Evolutionary conservation across 2,113 vertebrate species (phyloP), one percentile per base, ranked within the genome.

Genomic region (Lepus timidus): DNA sequence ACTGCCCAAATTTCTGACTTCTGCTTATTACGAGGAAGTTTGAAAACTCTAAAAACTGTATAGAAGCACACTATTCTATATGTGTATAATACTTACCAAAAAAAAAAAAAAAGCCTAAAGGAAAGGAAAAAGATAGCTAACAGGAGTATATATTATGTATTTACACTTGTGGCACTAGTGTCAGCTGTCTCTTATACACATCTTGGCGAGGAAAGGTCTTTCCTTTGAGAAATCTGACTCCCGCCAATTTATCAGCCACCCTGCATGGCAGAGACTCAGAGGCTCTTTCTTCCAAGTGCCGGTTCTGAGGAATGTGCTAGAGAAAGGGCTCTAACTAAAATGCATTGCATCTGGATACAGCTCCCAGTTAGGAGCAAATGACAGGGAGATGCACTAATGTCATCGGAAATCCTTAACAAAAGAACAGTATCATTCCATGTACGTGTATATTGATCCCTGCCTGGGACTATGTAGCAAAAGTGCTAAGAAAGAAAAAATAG

Each of bases 1-100:
- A 55, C 88, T 52, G 16, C 6, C 62, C 36, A 52, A 11, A n/a
- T 78, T 64, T 33, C 36, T 88, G 23, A 81, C 67, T 92, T 92
- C 31, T 95, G 23, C 13, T 87, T 93, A 81, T 81, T 51, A 79
- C n/a, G 49, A 84, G 44, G 39, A 93, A 73, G 71, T 90, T 80
- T 81, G 67, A 94, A 96, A 95, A 90, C 58, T 73, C 61, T 76
- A 22, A 74, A 64, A 80, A 31, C 8, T 52, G 13, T 51, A 44
- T 31, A 9, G 33, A 85, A n/a, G 19, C 52, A 1, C 1, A 80
- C 6, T 70, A 70, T 79, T 61, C 65, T 78, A n/a, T 44, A 51
- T 64, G 33, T 81, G 7, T 51, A 20, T 83, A 49, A 58, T 71
- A 33, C 44, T 58, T 83, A 58, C 6, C 75, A 61, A 90, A 36